Conservation (phyloP, 2,113 vertebrate genomes). For the Labeo rohita region DNA sequence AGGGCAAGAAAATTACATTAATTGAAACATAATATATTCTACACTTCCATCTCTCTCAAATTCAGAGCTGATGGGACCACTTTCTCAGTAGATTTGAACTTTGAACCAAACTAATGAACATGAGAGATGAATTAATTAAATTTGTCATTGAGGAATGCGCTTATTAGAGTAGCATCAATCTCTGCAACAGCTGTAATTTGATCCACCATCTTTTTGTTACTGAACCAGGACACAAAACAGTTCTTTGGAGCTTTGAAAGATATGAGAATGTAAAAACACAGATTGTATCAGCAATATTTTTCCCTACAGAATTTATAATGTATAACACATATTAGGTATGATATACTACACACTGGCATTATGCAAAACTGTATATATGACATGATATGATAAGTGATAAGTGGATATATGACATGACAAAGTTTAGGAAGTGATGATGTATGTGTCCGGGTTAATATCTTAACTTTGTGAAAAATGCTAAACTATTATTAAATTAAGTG, state of each 20-base stretch:
- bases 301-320: not conserved
- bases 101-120: not conserved
- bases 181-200: conserved; percentile 27
- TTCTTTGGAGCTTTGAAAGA: conserved; percentile 16
- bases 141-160: conserved; percentile 34
- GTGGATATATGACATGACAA: not conserved
- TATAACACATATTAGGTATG: not conserved
- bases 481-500: not conserved
- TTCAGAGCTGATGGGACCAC: not conserved
- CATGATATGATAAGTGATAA: not conserved
- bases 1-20: not conserved
- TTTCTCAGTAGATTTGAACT: not conserved
- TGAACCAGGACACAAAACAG: not conserved
- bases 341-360: not conserved
- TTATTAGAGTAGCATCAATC: conserved; percentile 26
- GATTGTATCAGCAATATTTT: conserved; percentile 8
- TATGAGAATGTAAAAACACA: not conserved
- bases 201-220: conserved; percentile 8
- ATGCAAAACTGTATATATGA: not conserved
- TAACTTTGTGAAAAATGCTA: not conserved
- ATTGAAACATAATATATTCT: not conserved
- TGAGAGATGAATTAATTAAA: not conserved
- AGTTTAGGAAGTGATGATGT: not conserved
- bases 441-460: not conserved
- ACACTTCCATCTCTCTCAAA: not conserved